Percentiles rank a stretch among this genome's conserved stretches.
These are phyloP conservation scores for Stenodera caucasica DNA, from an alignment of 2,888 invertebrate genomes.

Conservation along the genomic window DNA sequence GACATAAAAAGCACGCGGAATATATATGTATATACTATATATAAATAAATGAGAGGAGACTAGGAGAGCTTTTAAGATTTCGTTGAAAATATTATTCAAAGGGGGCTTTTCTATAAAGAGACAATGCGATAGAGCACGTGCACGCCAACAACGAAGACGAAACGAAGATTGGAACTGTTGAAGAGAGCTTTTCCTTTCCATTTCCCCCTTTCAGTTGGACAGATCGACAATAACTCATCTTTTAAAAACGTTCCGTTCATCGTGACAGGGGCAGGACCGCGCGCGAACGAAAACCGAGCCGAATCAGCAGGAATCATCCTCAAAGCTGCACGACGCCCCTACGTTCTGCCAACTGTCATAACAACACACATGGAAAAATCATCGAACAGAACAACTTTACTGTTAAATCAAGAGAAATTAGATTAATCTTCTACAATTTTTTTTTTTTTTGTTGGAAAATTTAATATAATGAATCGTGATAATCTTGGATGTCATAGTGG, in stretches of 20 bases:
- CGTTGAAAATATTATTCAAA: constrained; percentile 29
- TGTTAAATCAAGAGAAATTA: too few relatives aligned
- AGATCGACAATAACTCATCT: constrained; percentile 55
- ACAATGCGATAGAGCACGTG: constrained; percentile 32
- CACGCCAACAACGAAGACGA: constrained; percentile 19
- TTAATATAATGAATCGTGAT: not conserved
- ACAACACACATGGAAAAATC: too few relatives aligned
- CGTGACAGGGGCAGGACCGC: constrained; percentile 44
- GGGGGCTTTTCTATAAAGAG: constrained; percentile 15
- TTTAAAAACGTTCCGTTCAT: constrained; percentile 45
- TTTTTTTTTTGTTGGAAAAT: not conserved
- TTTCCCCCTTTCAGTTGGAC: constrained; percentile 52
- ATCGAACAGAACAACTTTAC: too few relatives aligned
- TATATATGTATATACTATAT: not conserved
- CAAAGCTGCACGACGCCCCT: constrained; percentile 30
- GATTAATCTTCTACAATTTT: too few relatives aligned
- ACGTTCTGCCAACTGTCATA: constrained; percentile 60
- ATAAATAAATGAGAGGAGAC: constrained; percentile 14
- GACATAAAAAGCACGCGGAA: not conserved
- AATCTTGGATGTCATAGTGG: constrained; percentile 5
- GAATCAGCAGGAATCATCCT: constrained; percentile 51
- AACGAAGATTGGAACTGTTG: constrained; percentile 40
- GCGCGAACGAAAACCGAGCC: constrained; percentile 58
- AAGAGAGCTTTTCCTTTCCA: constrained; percentile 51
- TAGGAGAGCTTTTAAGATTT: constrained; percentile 19